Conservation (phyloP, 2,888 invertebrate species). For the Conomelus anceps region DNA sequence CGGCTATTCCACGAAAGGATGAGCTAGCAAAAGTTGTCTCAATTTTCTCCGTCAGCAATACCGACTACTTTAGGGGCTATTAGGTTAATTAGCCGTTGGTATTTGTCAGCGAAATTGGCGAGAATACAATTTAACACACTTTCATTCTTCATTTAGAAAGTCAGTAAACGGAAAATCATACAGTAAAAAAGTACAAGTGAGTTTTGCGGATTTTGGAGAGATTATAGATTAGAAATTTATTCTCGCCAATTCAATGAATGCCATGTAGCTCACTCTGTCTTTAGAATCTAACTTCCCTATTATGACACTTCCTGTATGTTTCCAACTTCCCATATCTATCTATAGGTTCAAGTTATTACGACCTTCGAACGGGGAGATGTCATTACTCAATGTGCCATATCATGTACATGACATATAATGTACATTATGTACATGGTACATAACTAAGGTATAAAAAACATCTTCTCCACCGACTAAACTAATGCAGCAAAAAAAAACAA, state of each 20-base stretch:
- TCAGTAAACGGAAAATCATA: background rate
- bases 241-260: no score
- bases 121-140: background rate
- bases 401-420: no score
- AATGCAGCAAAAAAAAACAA: no score
- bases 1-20: background rate
- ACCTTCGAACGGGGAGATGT: no score
- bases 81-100: background rate
- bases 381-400: no score
- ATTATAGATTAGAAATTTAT: background rate
- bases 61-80: background rate
- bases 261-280: no score
- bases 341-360: no score
- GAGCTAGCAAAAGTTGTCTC: background rate
- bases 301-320: no score
- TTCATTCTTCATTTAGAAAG: background rate
- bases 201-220: background rate
- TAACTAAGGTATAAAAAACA: no score
- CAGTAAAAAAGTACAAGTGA: background rate
- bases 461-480: no score
- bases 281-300: background rate
- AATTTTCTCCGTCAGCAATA: background rate
- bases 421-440: no score
- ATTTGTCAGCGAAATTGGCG: background rate
- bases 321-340: no score